Evolutionary conservation across 1,140 invertebrate species (phyloP).

Genomic region (Drosophila pseudoobscura): DNA sequence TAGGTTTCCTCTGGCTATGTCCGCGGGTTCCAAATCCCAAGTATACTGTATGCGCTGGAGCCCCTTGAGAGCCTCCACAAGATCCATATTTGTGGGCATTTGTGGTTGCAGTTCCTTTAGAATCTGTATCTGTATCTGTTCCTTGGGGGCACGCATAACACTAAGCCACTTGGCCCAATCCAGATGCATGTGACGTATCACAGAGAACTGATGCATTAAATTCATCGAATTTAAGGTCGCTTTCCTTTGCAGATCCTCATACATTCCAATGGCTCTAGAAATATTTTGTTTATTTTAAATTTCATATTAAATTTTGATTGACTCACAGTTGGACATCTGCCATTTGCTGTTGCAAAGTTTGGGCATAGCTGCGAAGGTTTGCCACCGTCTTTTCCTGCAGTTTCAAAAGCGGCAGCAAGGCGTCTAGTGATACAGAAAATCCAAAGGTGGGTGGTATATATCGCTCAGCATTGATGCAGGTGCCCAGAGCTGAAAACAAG

Average conservation of each 20-base stretch:
- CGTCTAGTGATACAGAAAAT: no score
- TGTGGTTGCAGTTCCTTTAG: neutral
- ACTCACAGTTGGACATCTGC: conserved; percentile 1
- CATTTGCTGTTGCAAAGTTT: neutral
- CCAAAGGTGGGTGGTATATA: no score
- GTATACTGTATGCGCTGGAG: no score
- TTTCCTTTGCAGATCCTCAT: no score
- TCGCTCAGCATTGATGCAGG: no score
- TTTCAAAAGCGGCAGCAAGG: neutral
- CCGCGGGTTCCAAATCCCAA: no score
- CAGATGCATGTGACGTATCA: conserved; percentile 4
- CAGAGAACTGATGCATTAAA: neutral
- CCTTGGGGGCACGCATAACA: neutral
- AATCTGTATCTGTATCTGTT: neutral
- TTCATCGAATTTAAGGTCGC: neutral
- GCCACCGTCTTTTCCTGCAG: neutral
- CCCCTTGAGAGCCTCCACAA: no score
- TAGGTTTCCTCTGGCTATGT: no score
- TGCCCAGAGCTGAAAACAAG: no score
- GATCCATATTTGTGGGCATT: neutral
- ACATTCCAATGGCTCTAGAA: conserved; percentile 1
- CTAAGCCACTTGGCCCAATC: conserved; percentile 7
- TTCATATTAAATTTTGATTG: neutral
- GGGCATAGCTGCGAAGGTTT: neutral
- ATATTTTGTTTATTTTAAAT: neutral